phyloP scores from a whole-genome alignment of 2,797 vertebrate genomes.

The Eurystomus glaucurus region DNA sequence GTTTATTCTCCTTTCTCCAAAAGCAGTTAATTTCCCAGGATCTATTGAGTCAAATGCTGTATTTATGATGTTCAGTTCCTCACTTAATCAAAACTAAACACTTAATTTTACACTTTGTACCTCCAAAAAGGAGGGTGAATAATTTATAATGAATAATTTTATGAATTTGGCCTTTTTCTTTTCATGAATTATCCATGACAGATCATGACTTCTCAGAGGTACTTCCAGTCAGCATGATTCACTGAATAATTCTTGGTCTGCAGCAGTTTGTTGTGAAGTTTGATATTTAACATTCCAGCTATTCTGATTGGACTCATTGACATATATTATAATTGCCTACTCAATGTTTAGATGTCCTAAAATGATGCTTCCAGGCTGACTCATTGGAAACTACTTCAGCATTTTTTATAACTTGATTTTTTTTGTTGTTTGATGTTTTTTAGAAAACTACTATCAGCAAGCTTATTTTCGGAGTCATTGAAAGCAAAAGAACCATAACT shows the following conservation, averaged over 20 bases:
- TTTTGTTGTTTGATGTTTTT: not conserved
- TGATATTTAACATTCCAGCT: slow-evolving; percentile 33
- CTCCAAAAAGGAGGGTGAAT: slow-evolving; percentile 50
- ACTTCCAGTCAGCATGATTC: slow-evolving; percentile 37
- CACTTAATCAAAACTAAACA: slow-evolving; percentile 65
- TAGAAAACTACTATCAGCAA: slow-evolving; percentile 16
- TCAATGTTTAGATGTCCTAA: not conserved
- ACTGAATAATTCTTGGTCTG: slow-evolving; percentile 22
- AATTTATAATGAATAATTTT: slow-evolving; percentile 65
- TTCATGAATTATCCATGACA: slow-evolving; percentile 60
- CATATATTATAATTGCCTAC: not conserved
- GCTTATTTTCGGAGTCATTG: slow-evolving; percentile 35
- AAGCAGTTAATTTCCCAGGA: slow-evolving; percentile 42
- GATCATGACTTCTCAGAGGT: slow-evolving; percentile 36
- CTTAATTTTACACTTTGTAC: slow-evolving; percentile 62
- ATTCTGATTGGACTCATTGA: not conserved
- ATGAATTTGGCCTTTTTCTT: slow-evolving; percentile 57
- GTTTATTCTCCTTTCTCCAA: slow-evolving; percentile 44
- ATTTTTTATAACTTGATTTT: not conserved
- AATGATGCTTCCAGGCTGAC: slow-evolving; percentile 21
- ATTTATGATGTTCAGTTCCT: slow-evolving; percentile 57
- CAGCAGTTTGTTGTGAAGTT: not conserved
- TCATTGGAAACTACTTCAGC: slow-evolving; percentile 15
- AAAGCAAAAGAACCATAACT: not conserved
- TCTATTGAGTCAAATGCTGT: slow-evolving; percentile 48